phyloP scores from a whole-genome alignment of 2,797 vertebrate species.

The Chrosomus eos region DNA sequence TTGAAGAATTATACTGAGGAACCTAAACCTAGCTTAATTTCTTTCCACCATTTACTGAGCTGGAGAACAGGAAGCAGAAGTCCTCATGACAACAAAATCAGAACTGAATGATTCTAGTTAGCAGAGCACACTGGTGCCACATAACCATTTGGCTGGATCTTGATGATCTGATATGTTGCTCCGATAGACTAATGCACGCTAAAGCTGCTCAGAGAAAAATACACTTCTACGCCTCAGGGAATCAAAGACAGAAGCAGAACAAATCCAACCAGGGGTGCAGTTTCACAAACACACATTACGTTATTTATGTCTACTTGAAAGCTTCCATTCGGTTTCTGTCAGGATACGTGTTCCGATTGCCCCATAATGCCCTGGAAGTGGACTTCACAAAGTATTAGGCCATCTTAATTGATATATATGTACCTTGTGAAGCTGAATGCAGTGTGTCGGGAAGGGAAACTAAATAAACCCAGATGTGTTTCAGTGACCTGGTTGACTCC shows the following conservation, averaged over 20 bases:
- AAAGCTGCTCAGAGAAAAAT: neutral
- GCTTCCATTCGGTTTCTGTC: neutral
- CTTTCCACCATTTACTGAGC: neutral
- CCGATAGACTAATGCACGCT: neutral
- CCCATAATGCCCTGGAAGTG: neutral
- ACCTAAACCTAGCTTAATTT: neutral
- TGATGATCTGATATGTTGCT: conserved; percentile 7
- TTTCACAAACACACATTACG: neutral
- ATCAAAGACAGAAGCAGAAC: conserved; percentile 12
- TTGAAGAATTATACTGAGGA: conserved; percentile 5
- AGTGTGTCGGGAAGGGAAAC: conserved; percentile 22
- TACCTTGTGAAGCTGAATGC: neutral
- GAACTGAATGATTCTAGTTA: conserved; percentile 19
- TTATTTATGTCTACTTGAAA: conserved; percentile 1
- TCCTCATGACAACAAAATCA: conserved; percentile 3
- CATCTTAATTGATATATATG: neutral
- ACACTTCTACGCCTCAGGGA: conserved; percentile 10
- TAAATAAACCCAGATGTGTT: conserved; percentile 49
- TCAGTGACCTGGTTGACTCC: conserved; percentile 22
- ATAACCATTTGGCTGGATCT: conserved; percentile 19
- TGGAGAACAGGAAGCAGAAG: conserved; percentile 11
- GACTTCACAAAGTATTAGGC: neutral
- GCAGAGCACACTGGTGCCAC: neutral
- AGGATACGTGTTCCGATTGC: neutral
- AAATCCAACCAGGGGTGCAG: neutral